Base-by-base conservation (phyloP, 2,888 invertebrate species). In the Synanthedon tipuliformis region DNA sequence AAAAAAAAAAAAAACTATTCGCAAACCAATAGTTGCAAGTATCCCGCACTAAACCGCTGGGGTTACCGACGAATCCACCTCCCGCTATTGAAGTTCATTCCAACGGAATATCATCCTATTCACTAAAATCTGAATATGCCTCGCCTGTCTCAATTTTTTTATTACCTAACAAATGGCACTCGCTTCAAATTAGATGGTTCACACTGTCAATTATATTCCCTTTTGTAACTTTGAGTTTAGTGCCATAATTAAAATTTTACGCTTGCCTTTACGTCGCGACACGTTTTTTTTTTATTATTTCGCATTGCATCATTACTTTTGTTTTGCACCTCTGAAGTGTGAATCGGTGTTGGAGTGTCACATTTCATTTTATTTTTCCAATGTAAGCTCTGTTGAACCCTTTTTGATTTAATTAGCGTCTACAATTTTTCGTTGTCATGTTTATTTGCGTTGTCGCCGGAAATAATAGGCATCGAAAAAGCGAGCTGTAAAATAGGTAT, bases 201-300 rank as follows among this genome's bases (percentile, higher is more conserved):
- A 74, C 70, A 71, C 75, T 76, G 70, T 69, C 76, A 79, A 76
- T 81, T 78, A 76, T 75, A 69, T 68, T 64, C 65, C 67, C 75
- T 72, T 74, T 73, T 75, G 13, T 75, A 69, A 62, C 70, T 68
- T 69, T 66, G 69, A 68, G 66, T 73, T 71, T 79, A 80, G 81
- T 79, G 70, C 72, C 71, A 79, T 87, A 84, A 87, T 86, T 87
- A 85, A 85, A 85, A 81, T 79, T 80, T 82, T 71, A 80, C 82
- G 83, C 75, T 69, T 65, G 63, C 69, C 64, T 69, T 68, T 69
- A 68, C 65, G 45, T 45, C 45, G 15, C 16, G 16, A 16, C 49
- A 54, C 57, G 57, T 57, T 59, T 59, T 49, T 16, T 16, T 59
- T 59, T n/a, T n/a, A n/a, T n/a, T 16, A 73, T 70, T 66, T 68